Evolutionary conservation across 2,797 vertebrate genomes (phyloP).

Genomic region (Tapirus indicus): DNA sequence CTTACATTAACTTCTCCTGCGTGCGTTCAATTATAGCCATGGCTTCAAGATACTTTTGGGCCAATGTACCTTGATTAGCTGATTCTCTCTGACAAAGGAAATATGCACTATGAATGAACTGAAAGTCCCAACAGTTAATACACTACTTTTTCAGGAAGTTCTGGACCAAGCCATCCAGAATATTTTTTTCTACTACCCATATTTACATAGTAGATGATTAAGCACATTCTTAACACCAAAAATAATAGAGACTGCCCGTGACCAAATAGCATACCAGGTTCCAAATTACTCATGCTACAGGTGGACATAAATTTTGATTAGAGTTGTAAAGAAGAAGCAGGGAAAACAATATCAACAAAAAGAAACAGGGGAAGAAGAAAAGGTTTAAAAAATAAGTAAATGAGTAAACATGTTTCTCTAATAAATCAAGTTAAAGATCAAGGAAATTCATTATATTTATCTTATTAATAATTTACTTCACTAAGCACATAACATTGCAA

Average conservation of each 20-base stretch:
- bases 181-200: conserved; percentile 6
- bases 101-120: background rate
- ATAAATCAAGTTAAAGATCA: conserved; percentile 13
- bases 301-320: background rate
- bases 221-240: background rate
- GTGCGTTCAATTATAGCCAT: conserved; percentile 87
- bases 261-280: background rate
- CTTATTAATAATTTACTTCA: conserved; percentile 38
- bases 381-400: background rate
- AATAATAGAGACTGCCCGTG: background rate
- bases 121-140: background rate
- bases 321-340: background rate
- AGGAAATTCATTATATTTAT: conserved; percentile 22
- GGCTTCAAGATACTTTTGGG: conserved; percentile 88
- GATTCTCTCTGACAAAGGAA: conserved; percentile 84
- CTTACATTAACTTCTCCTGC: conserved; percentile 92
- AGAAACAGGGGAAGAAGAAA: conserved; percentile 11
- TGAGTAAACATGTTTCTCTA: conserved; percentile 9
- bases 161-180: background rate
- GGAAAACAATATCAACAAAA: background rate
- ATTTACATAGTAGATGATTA: background rate
- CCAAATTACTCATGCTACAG: background rate
- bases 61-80: conserved; percentile 72
- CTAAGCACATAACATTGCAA: conserved; percentile 3
- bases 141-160: background rate